Evolutionary conservation across 2,888 invertebrate genomes (phyloP), one percentile per base, ranked within the genome.

Genomic region (Chirona hameri): DNA sequence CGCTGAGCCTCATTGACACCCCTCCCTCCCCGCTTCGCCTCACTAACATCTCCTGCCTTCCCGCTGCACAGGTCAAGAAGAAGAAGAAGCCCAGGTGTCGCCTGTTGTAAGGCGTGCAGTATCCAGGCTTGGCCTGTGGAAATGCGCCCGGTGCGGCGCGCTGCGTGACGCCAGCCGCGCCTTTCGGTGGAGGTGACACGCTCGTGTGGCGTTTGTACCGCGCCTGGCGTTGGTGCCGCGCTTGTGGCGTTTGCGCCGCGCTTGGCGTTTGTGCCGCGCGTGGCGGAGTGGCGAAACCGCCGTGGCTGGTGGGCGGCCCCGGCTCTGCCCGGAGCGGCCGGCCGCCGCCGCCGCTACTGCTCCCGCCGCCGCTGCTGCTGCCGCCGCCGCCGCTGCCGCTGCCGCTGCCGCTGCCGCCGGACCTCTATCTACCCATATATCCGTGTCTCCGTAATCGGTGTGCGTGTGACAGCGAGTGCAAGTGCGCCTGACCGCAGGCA

Each of bases 61-160:
- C 27, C 27, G 5, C 27, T 0, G 18, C 24, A 12, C 82, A 82
- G 76, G 85, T 85, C 55, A 85, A 85, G 83, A 84, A 84, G 84
- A 85, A 85, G 84, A 85, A 85, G 84, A 84, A 84, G 81, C 82
- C 82, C 29, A 82, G 83, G 82, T 85, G 85, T 81, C 82, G 82
- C 46, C 83, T 84, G 82, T 83, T 84, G 72, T 84, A 84, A 84
- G 79, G 84, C 82, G 29, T 29, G 27, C 27, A 18, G 52, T 52
- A 18, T 52, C 52, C 52, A 52, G 52, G 52, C 12, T 4, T 15
- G 52, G 52, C 52, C 52, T 52, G 52, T 18, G 3, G 52, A 52
- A 18, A 15, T 18, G 52, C 52, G 52, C 12, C 18, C 52, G 52
- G 52, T 12, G 52, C 12, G 52, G 52, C 52, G 10, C 52, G 39